Conservation (phyloP, 2,888 invertebrate genomes). For the Apomyelois bistriatella region DNA sequence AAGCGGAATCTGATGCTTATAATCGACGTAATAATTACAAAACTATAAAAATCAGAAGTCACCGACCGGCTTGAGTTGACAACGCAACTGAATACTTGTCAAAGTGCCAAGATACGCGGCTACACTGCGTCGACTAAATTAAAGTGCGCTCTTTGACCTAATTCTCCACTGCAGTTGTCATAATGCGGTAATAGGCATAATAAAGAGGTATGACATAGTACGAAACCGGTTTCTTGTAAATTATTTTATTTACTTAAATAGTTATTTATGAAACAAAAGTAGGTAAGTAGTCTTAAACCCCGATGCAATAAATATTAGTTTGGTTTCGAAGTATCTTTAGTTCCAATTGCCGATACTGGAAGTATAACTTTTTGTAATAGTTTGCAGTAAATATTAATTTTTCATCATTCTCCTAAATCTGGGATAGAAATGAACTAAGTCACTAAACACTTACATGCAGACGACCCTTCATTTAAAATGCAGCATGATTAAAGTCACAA, state of each 20-base stretch:
- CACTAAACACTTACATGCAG: background rate
- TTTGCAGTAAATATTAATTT: no score
- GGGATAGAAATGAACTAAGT: background rate
- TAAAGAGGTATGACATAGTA: background rate
- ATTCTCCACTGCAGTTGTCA: slow-evolving; percentile 42
- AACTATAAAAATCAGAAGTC: slow-evolving; percentile 38
- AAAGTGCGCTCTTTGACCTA: slow-evolving; percentile 41
- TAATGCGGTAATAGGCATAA: slow-evolving; percentile 37
- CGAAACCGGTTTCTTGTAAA: background rate
- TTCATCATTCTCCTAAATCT: no score
- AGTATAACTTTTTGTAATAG: no score
- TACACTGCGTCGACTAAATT: slow-evolving; percentile 35
- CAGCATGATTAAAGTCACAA: slow-evolving; percentile 11
- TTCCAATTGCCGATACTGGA: no score
- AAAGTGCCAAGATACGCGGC: slow-evolving; percentile 54
- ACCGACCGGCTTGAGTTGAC: slow-evolving; percentile 51
- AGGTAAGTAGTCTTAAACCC: no score
- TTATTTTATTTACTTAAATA: no score
- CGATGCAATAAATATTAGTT: no score
- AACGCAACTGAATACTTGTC: slow-evolving; percentile 67
- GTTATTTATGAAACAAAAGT: no score
- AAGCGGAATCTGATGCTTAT: no score
- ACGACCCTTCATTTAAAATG: slow-evolving; percentile 1
- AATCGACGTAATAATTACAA: slow-evolving; percentile 21
- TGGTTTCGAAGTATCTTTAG: no score